Conservation (phyloP, 2,113 vertebrate genomes). For the Melanerpes aurifrons region DNA sequence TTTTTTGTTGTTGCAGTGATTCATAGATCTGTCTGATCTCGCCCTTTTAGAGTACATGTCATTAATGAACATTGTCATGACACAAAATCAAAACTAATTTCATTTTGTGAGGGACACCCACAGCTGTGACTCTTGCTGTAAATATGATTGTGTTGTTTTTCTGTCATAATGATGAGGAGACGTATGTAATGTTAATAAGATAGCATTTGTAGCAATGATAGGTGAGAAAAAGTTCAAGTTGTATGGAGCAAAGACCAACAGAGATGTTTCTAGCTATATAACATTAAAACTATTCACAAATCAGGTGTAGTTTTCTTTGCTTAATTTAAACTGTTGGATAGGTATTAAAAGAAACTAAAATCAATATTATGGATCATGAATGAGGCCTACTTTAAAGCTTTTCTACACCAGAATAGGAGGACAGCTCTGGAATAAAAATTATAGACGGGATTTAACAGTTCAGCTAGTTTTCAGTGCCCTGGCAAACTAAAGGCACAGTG, state of each 20-base stretch:
- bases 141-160: conserved; percentile 69
- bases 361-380: neutral
- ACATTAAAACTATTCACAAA: neutral
- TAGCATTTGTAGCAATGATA: neutral
- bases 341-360: neutral
- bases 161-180: conserved; percentile 52
- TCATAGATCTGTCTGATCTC: conserved; percentile 45
- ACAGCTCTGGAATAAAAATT: neutral
- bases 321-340: neutral
- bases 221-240: neutral
- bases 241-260: neutral
- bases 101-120: conserved; percentile 65
- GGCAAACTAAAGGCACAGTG: neutral
- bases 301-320: neutral
- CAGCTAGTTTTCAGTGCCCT: neutral
- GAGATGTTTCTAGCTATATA: neutral
- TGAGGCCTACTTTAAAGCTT: neutral
- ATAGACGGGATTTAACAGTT: neutral
- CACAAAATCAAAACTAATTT: conserved; percentile 80
- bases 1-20: conserved; percentile 41
- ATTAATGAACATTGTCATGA: conserved; percentile 71
- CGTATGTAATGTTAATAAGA: conserved; percentile 43
- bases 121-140: conserved; percentile 72
- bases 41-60: conserved; percentile 41
- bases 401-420: neutral